These are phyloP conservation scores for Drosophila setifemur DNA, from an alignment of 1,140 invertebrate genomes.

Conservation along the genomic window DNA sequence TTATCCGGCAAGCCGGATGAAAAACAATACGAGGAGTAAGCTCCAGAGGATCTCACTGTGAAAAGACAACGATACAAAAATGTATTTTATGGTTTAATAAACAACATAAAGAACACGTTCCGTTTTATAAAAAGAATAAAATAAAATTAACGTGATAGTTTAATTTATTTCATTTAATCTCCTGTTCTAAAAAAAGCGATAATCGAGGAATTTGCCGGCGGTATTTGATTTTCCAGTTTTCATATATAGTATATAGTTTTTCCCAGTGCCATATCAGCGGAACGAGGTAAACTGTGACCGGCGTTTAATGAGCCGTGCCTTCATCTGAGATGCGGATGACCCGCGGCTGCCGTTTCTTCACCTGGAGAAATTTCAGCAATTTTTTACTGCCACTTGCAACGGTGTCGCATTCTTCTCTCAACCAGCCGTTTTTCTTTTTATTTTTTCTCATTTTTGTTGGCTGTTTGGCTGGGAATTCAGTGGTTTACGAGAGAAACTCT, in stretches of 20 bases:
- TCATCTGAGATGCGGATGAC: conserved; percentile 29
- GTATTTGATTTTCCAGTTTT: too few relatives aligned
- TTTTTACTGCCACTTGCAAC: conserved; percentile 76
- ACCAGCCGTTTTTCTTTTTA: conserved; percentile 40
- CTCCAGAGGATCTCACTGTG: not conserved
- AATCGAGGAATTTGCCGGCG: too few relatives aligned
- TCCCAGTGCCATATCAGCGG: not conserved
- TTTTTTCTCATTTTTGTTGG: conserved; percentile 35
- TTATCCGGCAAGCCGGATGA: conserved; percentile 47
- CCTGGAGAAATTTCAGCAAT: conserved; percentile 64
- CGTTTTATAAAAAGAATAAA: too few relatives aligned
- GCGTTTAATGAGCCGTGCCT: conserved; percentile 71
- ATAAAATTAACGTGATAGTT: too few relatives aligned
- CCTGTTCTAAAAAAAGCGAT: too few relatives aligned
- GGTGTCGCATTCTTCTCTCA: conserved; percentile 55
- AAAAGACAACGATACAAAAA: not conserved
- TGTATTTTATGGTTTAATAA: too few relatives aligned
- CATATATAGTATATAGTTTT: not conserved
- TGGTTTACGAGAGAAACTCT: conserved; percentile 52
- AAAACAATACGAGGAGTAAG: conserved; percentile 35
- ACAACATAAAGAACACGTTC: too few relatives aligned
- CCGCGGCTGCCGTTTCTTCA: conserved; percentile 13
- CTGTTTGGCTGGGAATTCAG: conserved; percentile 24
- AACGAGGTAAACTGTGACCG: conserved; percentile 45
- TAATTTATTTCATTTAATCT: too few relatives aligned